Evolutionary conservation across 2,113 vertebrate genomes (phyloP).

Genomic region (Siniperca chuatsi): DNA sequence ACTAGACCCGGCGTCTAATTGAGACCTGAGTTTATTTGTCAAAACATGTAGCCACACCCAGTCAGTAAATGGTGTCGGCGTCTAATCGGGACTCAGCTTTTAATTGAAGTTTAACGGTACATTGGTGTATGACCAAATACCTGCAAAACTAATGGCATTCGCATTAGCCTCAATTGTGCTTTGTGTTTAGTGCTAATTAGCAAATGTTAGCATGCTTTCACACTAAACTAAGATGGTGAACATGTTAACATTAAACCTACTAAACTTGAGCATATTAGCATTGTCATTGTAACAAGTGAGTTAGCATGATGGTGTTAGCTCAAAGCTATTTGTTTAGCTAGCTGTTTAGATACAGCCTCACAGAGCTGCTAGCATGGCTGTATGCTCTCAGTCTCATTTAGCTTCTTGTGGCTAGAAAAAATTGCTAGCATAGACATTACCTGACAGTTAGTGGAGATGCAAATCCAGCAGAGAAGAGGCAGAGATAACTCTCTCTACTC

Average conservation of each 20-base stretch:
- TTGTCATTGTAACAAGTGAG: background rate
- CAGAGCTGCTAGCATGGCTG: background rate
- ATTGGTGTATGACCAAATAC: too few relatives aligned
- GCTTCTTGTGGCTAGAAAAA: background rate
- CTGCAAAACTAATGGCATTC: background rate
- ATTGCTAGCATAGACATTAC: background rate
- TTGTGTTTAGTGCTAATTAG: too few relatives aligned
- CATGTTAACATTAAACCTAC: background rate
- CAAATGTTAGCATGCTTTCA: background rate
- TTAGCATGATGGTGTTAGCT: background rate
- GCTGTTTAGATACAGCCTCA: background rate
- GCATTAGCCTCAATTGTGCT: background rate
- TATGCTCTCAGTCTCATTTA: background rate
- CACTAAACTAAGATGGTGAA: background rate
- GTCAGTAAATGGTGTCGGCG: too few relatives aligned
- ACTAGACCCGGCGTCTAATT: too few relatives aligned
- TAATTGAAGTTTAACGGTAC: too few relatives aligned
- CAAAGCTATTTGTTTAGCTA: too few relatives aligned
- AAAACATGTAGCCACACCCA: too few relatives aligned
- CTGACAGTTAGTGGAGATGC: slow-evolving; percentile 31
- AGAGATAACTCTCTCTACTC: slow-evolving; percentile 13
- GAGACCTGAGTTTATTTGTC: too few relatives aligned
- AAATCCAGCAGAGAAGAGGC: slow-evolving; percentile 21
- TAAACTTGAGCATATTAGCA: background rate
- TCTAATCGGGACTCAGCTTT: too few relatives aligned